These are phyloP conservation scores for Ifrita kowaldi DNA, from an alignment of 2,113 vertebrate species.

Conservation along the genomic window DNA sequence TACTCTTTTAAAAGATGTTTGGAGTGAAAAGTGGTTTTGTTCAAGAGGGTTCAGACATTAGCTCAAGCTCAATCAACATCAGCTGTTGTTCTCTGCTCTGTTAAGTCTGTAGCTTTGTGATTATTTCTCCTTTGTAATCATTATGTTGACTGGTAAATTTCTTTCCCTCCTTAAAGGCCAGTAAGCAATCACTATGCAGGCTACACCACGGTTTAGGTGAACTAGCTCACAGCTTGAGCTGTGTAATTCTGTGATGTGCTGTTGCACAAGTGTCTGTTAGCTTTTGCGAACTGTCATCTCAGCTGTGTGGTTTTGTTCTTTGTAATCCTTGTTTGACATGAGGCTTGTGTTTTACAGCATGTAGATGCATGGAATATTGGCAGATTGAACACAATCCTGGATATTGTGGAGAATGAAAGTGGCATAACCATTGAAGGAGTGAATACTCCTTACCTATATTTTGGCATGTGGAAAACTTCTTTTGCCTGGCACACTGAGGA, in stretches of 20 bases:
- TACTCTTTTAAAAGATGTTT: neutral
- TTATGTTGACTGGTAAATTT: neutral
- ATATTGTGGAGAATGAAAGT: constrained; percentile 90
- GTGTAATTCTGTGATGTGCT: neutral
- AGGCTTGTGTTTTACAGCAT: constrained; percentile 58
- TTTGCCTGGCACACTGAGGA: constrained; percentile 98
- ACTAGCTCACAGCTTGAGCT: neutral
- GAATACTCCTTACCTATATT: constrained; percentile 91
- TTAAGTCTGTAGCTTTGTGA: neutral
- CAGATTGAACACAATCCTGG: constrained; percentile 87
- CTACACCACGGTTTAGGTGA: neutral
- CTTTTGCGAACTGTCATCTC: neutral
- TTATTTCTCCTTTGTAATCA: neutral
- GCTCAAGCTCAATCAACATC: neutral
- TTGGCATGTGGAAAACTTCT: constrained; percentile 98
- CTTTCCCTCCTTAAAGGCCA: neutral
- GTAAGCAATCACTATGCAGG: neutral
- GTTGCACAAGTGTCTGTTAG: neutral
- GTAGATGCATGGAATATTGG: constrained; percentile 92
- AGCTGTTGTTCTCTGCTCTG: neutral
- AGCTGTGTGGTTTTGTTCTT: neutral
- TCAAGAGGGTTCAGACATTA: neutral
- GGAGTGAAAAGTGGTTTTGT: neutral
- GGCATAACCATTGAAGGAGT: constrained; percentile 93
- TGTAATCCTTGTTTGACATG: neutral